phyloP scores from a whole-genome alignment of 2,113 vertebrate species.

The Lepisosteus oculatus region DNA sequence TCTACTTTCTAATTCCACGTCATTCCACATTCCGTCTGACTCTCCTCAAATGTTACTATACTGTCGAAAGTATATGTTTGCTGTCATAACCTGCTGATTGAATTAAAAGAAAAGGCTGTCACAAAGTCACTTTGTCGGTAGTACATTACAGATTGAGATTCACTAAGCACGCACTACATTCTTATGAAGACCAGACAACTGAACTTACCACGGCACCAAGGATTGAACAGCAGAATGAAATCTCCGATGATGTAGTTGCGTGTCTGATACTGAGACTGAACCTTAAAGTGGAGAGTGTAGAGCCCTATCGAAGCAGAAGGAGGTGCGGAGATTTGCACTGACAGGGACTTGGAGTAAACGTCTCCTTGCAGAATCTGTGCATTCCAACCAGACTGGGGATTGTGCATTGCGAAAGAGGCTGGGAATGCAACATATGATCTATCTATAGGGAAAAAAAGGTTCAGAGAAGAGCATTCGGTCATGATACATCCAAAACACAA shows the following conservation, averaged over 20 bases:
- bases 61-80: too few relatives aligned
- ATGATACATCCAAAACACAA: neutral
- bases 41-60: too few relatives aligned
- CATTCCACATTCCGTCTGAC: too few relatives aligned
- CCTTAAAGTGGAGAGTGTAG: conserved; percentile 46
- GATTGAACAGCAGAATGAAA: conserved; percentile 63
- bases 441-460: conserved; percentile 35
- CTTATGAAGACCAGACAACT: neutral
- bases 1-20: too few relatives aligned
- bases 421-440: conserved; percentile 34
- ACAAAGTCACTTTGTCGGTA: too few relatives aligned
- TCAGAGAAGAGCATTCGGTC: too few relatives aligned
- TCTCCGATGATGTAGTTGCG: conserved; percentile 1
- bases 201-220: conserved; percentile 60
- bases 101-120: too few relatives aligned
- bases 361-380: conserved; percentile 33
- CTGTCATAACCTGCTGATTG: too few relatives aligned
- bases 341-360: conserved; percentile 23
- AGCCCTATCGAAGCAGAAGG: conserved; percentile 46
- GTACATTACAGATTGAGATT: too few relatives aligned
- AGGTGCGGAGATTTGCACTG: conserved; percentile 41
- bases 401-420: conserved; percentile 28
- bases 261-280: neutral
- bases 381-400: conserved; percentile 34
- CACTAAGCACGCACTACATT: too few relatives aligned